phyloP scores from a whole-genome alignment of 2,888 invertebrate genomes.

The Limenitis camilla region DNA sequence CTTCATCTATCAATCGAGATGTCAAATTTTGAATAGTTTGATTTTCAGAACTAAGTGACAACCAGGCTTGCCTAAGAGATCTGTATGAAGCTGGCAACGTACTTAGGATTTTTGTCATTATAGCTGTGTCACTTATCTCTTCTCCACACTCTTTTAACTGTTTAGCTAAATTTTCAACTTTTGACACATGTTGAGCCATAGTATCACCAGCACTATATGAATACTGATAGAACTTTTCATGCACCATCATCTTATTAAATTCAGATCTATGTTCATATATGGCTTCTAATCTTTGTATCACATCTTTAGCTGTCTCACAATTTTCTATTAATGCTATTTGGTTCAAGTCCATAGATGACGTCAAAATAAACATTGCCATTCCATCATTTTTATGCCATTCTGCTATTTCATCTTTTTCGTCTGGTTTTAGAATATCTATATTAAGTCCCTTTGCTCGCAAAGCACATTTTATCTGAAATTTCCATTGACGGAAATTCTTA shows the following conservation, averaged over 20 bases:
- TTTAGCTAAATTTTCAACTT: slow-evolving; percentile 27
- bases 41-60: slow-evolving; percentile 24
- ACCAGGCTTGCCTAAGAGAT: slow-evolving; percentile 28
- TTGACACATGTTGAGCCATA: slow-evolving; percentile 28
- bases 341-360: slow-evolving; percentile 23
- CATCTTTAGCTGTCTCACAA: slow-evolving; percentile 24
- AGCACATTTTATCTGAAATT: slow-evolving; percentile 28
- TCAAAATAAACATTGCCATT: slow-evolving; percentile 22
- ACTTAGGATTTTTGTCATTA: slow-evolving; percentile 33
- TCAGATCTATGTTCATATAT: slow-evolving; percentile 25
- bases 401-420: slow-evolving; percentile 20
- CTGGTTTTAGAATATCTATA: slow-evolving; percentile 14
- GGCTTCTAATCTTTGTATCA: slow-evolving; percentile 25
- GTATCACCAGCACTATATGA: slow-evolving; percentile 22
- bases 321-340: no score
- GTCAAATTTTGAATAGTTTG: slow-evolving; percentile 26
- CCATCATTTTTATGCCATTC: no score
- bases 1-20: slow-evolving; percentile 25
- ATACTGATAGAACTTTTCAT: slow-evolving; percentile 24
- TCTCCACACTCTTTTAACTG: slow-evolving; percentile 30
- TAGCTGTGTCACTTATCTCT: slow-evolving; percentile 27
- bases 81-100: slow-evolving; percentile 26
- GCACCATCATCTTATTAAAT: slow-evolving; percentile 24
- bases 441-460: slow-evolving; percentile 24
- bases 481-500: slow-evolving; percentile 27